Conservation (phyloP, 2,797 vertebrate species). For the Sebastes kiyomatsui region DNA sequence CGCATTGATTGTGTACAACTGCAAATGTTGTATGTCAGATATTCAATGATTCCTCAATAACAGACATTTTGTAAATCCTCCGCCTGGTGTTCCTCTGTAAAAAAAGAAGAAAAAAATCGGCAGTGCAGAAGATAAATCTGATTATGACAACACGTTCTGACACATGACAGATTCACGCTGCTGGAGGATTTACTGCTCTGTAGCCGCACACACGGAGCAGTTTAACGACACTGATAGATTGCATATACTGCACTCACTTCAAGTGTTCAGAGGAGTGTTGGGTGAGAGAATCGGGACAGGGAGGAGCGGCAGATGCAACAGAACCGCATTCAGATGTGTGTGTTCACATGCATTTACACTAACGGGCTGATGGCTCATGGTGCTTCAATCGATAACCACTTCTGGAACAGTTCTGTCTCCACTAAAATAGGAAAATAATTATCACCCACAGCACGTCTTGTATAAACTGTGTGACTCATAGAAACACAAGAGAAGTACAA, state of each 20-base stretch:
- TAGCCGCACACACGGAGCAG: constrained; percentile 46
- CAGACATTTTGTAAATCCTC: constrained; percentile 40
- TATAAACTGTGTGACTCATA: constrained; percentile 46
- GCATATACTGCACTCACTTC: constrained; percentile 39
- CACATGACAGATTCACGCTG: constrained; percentile 64
- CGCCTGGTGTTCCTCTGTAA: constrained; percentile 29
- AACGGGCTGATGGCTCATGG: constrained; percentile 48
- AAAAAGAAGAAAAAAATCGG: constrained; percentile 1
- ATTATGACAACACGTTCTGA: constrained; percentile 55
- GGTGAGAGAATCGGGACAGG: constrained; percentile 31
- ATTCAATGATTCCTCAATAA: constrained; percentile 24
- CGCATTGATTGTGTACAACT: constrained; percentile 17
- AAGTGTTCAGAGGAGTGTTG: constrained; percentile 42
- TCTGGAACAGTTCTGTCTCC: constrained; percentile 26
- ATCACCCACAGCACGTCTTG: constrained; percentile 34
- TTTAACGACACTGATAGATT: constrained; percentile 70
- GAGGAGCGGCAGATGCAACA: constrained; percentile 26
- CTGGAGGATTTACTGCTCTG: constrained; percentile 61
- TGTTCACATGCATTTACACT: constrained; percentile 44
- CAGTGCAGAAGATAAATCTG: constrained; percentile 42
- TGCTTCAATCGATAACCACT: constrained; percentile 43
- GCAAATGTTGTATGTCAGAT: constrained; percentile 14
- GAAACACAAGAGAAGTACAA: constrained; percentile 7
- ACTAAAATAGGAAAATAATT: constrained; percentile 34
- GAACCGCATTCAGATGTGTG: constrained; percentile 20